Percentiles rank a stretch among this genome's conserved stretches.
These are phyloP conservation scores for Paramormyrops hopkinsi DNA, from an alignment of 2,797 vertebrate genomes.

Conservation along the genomic window DNA sequence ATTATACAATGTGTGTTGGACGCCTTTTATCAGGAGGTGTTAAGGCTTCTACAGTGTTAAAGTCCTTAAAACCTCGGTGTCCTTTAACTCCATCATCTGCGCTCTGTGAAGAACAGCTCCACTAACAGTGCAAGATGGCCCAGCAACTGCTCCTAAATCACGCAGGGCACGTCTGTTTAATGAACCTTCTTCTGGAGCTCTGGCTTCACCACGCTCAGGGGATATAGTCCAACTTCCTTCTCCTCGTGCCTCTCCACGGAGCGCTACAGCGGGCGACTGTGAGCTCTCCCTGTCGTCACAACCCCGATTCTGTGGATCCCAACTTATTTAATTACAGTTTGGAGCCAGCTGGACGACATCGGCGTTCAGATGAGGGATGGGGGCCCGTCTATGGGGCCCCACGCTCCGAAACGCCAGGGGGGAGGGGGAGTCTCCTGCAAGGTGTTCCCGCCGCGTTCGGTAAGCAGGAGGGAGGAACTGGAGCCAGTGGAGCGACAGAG, in stretches of 20 bases:
- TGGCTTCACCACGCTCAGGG: neutral
- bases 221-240: slow-evolving; percentile 7
- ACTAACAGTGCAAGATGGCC: neutral
- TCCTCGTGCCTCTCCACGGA: neutral
- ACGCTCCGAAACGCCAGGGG: neutral
- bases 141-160: slow-evolving; percentile 11
- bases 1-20: neutral
- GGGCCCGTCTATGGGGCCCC: neutral
- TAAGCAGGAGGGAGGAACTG: neutral
- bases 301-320: neutral
- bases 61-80: neutral
- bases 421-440: neutral
- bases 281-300: neutral
- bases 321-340: slow-evolving; percentile 18
- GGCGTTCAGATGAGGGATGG: neutral
- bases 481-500: neutral
- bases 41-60: neutral
- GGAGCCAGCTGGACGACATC: slow-evolving; percentile 18
- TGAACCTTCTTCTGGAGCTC: neutral
- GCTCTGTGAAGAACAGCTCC: neutral
- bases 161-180: slow-evolving; percentile 9
- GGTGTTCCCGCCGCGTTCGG: neutral
- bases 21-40: neutral
- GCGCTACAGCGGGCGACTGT: neutral
- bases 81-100: neutral